Base-by-base conservation (phyloP, 2,113 vertebrate genomes). In the Cichladusa arquata region DNA sequence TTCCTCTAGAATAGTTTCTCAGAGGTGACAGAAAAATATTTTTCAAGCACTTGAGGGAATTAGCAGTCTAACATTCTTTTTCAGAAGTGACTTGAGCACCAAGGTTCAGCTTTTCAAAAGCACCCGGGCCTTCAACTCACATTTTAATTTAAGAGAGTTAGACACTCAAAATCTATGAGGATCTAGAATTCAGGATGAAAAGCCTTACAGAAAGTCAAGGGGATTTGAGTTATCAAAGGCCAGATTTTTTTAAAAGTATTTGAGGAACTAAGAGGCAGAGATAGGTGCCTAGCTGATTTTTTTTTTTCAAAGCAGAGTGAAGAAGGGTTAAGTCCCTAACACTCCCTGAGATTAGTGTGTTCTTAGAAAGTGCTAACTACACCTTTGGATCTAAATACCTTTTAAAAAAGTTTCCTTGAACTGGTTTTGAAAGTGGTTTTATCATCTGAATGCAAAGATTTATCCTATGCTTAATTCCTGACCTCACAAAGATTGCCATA, bases 221-320 rank as follows among this genome's bases (percentile, higher is more conserved):
- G 56, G 86, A 95, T 97, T 93, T 93, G 48, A 36, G 47, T 60
- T 96, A 96, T 94, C 94, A 95, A 95, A 96, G 76, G 26, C 56
- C 12, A 92, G 92, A 88, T 62, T 88, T 93, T 90, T 86, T 4
- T 0, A n/a, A 92, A 92, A 92, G 83, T 56, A 92, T 84, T 84
- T 91, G 40, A 81, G 79, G 56, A 93, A 92, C 65, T 77, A n/a
- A 67, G 67, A 92, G 80, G 57, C 51, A 92, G 51, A 66, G 17
- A 73, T 24, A 88, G 86, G 31, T 2, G 1, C 22, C 76, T 61
- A 65, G 67, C 29, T 84, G 61, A 31, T 45, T 69, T 92, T 62
- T 81, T 62, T 81, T 84, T 93, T 90, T 83, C 58, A 83, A 94
- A 93, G 82, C 23, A 78, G 31, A 88, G 42, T 34, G 76, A 92